phyloP scores from a whole-genome alignment of 2,888 invertebrate genomes.

The Micoletzkya japonica region DNA sequence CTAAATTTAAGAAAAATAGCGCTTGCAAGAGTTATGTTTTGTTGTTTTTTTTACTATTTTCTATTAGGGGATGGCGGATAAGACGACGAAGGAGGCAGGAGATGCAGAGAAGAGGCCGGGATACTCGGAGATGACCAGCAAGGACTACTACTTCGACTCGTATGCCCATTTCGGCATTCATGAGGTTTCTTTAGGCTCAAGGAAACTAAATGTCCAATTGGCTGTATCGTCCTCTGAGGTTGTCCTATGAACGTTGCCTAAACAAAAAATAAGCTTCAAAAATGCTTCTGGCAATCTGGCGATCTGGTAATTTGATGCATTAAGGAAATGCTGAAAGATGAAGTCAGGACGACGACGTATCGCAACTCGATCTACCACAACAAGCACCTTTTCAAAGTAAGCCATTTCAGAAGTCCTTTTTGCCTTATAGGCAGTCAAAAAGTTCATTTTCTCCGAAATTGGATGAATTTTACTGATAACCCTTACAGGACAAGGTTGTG shows the following conservation, averaged over 20 bases:
- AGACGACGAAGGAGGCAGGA: not conserved
- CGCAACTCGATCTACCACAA: conserved; percentile 99
- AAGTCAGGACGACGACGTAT: conserved; percentile 95
- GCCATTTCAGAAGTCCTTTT: not conserved
- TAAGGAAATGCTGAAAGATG: conserved; percentile 98
- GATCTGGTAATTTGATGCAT: conserved; percentile 30
- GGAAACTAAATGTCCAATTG: not conserved
- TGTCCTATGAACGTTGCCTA: not conserved
- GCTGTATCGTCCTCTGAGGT: no score
- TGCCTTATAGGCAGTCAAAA: not conserved
- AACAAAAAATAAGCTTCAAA: not conserved
- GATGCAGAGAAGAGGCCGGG: conserved; percentile 29
- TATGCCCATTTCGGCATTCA: conserved; percentile 99
- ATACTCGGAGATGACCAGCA: conserved; percentile 87
- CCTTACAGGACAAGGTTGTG: conserved; percentile 83
- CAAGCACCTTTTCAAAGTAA: conserved; percentile 76
- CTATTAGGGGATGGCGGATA: conserved; percentile 20
- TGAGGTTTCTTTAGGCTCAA: conserved; percentile 71
- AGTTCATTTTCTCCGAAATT: not conserved
- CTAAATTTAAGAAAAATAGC: no score
- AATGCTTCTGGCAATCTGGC: not conserved
- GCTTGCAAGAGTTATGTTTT: no score
- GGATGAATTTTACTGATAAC: conserved; percentile 21
- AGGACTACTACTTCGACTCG: conserved; percentile 99
- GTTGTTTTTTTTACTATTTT: no score